Evolutionary conservation across 2,797 vertebrate species (phyloP).

Genomic region (Esox masquinongy): DNA sequence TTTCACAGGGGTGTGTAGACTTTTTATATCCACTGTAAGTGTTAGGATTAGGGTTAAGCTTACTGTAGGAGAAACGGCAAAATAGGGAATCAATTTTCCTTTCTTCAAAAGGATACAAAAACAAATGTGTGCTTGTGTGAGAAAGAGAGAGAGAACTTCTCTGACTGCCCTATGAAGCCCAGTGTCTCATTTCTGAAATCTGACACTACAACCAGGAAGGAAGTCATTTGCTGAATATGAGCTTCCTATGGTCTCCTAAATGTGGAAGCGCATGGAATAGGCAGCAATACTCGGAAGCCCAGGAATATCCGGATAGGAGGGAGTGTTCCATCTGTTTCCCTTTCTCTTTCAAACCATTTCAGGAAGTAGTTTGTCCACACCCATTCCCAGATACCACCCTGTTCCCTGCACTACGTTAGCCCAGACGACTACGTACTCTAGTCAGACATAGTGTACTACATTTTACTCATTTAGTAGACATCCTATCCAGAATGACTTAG

Average conservation of each 20-base stretch:
- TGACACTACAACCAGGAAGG: slow-evolving; percentile 48
- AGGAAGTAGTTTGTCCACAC: background rate
- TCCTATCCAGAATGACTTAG: too few relatives aligned
- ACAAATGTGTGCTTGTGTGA: slow-evolving; percentile 5
- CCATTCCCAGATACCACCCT: background rate
- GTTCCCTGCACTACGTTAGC: background rate
- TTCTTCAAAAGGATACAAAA: too few relatives aligned
- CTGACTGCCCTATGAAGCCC: slow-evolving; percentile 27
- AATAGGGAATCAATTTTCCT: too few relatives aligned
- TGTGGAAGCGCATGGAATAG: background rate
- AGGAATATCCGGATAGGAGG: slow-evolving; percentile 31
- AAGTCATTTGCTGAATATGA: slow-evolving; percentile 55
- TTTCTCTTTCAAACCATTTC: background rate
- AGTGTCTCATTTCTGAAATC: slow-evolving; percentile 13
- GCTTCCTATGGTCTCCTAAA: slow-evolving; percentile 50
- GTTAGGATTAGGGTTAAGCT: too few relatives aligned
- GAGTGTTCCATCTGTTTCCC: background rate
- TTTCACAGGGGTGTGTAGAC: too few relatives aligned
- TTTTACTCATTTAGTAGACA: background rate
- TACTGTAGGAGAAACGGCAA: too few relatives aligned
- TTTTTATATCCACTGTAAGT: too few relatives aligned
- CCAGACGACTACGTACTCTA: background rate
- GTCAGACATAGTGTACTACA: background rate
- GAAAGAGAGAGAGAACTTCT: slow-evolving; percentile 12
- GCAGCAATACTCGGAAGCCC: background rate